A percentile compares a stretch with the other conserved stretches of the same genome.
phyloP scores from a whole-genome alignment of 2,797 vertebrate species.

The Sebastes reedi region DNA sequence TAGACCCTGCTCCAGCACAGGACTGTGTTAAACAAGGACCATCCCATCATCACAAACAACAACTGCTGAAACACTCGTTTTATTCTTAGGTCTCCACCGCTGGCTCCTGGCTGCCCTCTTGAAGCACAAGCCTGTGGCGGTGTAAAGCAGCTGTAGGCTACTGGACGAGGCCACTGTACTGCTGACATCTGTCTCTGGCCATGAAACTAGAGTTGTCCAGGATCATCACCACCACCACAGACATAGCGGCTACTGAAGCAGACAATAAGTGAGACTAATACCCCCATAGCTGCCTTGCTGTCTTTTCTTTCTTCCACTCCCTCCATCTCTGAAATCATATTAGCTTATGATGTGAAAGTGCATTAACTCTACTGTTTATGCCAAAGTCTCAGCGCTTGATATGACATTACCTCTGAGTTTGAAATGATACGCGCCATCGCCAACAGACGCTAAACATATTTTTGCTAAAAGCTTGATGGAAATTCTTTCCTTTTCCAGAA shows the following conservation, averaged over 20 bases:
- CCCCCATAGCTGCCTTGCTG: slow-evolving; percentile 58
- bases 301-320: slow-evolving; percentile 63
- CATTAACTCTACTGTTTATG: slow-evolving; percentile 73
- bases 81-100: slow-evolving; percentile 76
- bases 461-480: slow-evolving; percentile 43
- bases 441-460: slow-evolving; percentile 46
- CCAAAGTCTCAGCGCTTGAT: slow-evolving; percentile 58
- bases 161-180: slow-evolving; percentile 45
- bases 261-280: slow-evolving; percentile 76
- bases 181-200: slow-evolving; percentile 73
- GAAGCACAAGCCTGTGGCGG: slow-evolving; percentile 68
- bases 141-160: slow-evolving; percentile 60
- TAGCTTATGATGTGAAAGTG: slow-evolving; percentile 74
- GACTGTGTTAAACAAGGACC: slow-evolving; percentile 39
- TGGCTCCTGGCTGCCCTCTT: slow-evolving; percentile 69
- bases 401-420: slow-evolving; percentile 58
- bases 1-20: slow-evolving; percentile 5
- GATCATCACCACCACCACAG: slow-evolving; percentile 67
- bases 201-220: slow-evolving; percentile 66
- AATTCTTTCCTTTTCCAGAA: slow-evolving; percentile 30
- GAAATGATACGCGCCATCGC: slow-evolving; percentile 43
- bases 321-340: slow-evolving; percentile 76
- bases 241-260: slow-evolving; percentile 71
- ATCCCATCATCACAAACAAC: slow-evolving; percentile 42
- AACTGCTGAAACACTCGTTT: slow-evolving; percentile 68